Conservation (phyloP, 2,888 invertebrate species). For the Myopa testacea region DNA sequence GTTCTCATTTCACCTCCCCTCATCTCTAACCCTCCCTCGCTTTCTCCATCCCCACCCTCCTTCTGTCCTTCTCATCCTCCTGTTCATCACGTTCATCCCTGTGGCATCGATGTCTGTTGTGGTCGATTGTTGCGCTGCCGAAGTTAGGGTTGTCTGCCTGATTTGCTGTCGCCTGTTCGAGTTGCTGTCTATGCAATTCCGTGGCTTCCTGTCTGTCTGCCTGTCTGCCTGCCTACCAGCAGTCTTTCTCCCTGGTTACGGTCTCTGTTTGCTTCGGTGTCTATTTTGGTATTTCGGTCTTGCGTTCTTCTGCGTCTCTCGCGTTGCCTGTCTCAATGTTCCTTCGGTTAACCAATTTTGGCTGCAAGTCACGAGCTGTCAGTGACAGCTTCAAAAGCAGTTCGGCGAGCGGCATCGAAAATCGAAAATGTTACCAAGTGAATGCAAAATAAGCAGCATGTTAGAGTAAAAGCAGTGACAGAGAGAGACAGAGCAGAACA, state of each 20-base stretch:
- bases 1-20: not conserved
- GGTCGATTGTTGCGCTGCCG: no score
- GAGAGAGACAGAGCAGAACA: no score
- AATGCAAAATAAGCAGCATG: not conserved
- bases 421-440: not conserved
- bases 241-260: not conserved
- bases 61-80: not conserved
- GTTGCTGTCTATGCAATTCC: conserved; percentile 20
- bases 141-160: conserved; percentile 17
- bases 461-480: not conserved
- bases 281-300: not conserved
- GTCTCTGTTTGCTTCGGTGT: no score
- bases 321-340: not conserved
- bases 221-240: not conserved
- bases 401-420: not conserved
- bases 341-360: not conserved
- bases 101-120: not conserved
- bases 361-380: conserved; percentile 10
- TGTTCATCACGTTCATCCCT: not conserved
- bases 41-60: not conserved
- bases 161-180: conserved; percentile 23
- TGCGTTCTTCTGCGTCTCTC: not conserved
- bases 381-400: not conserved
- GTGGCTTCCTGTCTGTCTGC: conserved; percentile 6
- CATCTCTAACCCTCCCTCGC: not conserved